phyloP scores from a whole-genome alignment of 92 coral and sea anemone genomes.

The Parazoanthus atlanticus region DNA sequence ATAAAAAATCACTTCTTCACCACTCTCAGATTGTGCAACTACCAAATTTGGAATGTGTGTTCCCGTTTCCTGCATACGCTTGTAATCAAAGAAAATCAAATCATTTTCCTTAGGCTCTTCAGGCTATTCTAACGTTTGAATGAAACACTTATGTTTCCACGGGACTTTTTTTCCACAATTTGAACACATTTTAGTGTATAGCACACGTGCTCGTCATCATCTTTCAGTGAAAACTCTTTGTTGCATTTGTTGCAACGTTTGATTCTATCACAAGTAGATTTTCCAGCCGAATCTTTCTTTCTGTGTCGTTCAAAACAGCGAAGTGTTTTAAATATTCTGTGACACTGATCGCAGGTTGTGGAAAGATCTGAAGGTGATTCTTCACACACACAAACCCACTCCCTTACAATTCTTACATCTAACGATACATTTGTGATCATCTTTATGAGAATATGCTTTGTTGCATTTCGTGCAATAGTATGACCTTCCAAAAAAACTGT shows the following conservation, averaged over 20 bases:
- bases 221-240: accelerated
- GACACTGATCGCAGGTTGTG: too few species aligned
- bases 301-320: too few species aligned
- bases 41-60: neutral
- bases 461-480: too few species aligned
- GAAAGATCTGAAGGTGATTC: too few species aligned
- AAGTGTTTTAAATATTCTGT: too few species aligned
- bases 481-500: too few species aligned
- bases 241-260: neutral
- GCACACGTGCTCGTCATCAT: neutral
- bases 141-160: neutral
- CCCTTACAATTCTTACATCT: too few species aligned
- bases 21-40: neutral
- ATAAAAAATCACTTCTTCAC: neutral
- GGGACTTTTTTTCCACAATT: neutral
- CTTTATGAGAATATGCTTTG: too few species aligned
- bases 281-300: too few species aligned
- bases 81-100: neutral
- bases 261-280: neutral
- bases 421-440: too few species aligned
- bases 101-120: neutral
- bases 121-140: neutral
- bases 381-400: too few species aligned
- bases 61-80: neutral
- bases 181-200: neutral